A percentile compares a stretch with the other conserved stretches of the same genome.
Evolutionary conservation across 1,140 invertebrate species (phyloP).

Genomic region (Dendroctonus ponderosae): DNA sequence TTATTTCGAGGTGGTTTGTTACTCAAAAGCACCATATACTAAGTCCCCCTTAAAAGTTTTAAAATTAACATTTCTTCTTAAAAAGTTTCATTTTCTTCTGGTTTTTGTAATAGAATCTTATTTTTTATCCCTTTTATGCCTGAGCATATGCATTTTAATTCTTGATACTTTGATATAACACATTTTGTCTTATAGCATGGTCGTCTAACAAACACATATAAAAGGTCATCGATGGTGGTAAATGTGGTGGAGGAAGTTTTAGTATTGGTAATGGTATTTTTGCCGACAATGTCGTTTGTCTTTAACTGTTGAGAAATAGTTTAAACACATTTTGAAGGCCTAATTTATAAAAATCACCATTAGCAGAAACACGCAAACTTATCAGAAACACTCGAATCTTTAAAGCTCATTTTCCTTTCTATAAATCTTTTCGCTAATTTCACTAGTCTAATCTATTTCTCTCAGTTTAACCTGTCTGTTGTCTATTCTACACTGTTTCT

Average conservation of each 20-base stretch:
- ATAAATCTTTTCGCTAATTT: constrained; percentile 5
- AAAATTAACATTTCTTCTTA: too few species aligned
- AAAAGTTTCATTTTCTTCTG: too few species aligned
- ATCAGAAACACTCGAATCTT: background rate
- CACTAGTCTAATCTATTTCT: background rate
- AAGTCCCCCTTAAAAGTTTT: too few species aligned
- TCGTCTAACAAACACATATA: constrained; percentile 1
- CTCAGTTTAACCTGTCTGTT: background rate
- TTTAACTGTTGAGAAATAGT: constrained; percentile 11
- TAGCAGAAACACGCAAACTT: too few species aligned
- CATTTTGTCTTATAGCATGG: background rate
- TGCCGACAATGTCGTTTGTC: background rate
- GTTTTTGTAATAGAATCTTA: too few species aligned
- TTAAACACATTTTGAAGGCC: background rate
- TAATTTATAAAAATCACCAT: too few species aligned
- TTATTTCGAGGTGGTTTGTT: too few species aligned
- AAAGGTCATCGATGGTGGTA: constrained; percentile 3
- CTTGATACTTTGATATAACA: too few species aligned
- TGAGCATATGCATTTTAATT: too few species aligned
- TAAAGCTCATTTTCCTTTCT: background rate
- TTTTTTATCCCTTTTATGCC: too few species aligned
- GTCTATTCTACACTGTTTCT: too few species aligned
- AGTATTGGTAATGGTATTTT: constrained; percentile 6
- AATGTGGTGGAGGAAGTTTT: constrained; percentile 17
- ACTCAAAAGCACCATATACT: too few species aligned